Percentiles rank a stretch among this genome's conserved stretches.
Evolutionary conservation across 2,113 vertebrate species (phyloP).

Genomic region (Petrocephalus zakoni): DNA sequence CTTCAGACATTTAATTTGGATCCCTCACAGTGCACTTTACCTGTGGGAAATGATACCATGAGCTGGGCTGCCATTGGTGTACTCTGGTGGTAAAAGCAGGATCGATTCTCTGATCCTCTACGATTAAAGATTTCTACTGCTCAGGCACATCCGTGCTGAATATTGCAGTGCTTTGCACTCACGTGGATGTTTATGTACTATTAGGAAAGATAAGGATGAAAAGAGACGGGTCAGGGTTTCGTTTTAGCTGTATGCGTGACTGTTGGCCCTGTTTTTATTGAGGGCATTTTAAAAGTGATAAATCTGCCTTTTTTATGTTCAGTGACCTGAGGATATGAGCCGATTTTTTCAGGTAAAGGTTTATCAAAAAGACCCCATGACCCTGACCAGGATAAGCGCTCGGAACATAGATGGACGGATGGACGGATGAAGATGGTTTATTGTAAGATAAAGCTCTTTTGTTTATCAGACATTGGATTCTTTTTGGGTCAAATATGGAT

Average conservation of each 20-base stretch:
- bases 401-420: not conserved
- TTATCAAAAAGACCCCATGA: not conserved
- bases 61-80: not conserved
- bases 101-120: not conserved
- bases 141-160: not conserved
- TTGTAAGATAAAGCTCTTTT: not conserved
- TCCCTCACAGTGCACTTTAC: not conserved
- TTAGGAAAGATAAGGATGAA: not conserved
- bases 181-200: not conserved
- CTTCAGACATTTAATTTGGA: not conserved
- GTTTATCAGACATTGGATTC: slow-evolving; percentile 37
- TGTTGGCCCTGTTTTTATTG: not conserved
- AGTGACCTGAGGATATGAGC: not conserved
- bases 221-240: not conserved
- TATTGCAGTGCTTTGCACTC: not conserved
- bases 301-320: not conserved
- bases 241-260: not conserved
- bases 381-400: not conserved
- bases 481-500: slow-evolving; percentile 51
- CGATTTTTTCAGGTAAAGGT: not conserved
- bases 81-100: not conserved
- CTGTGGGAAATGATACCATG: slow-evolving; percentile 20
- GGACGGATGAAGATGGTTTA: not conserved
- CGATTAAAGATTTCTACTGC: not conserved
- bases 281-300: not conserved